Evolutionary conservation across 2,888 invertebrate genomes (phyloP).

Genomic region (Fragum whitleyi): DNA sequence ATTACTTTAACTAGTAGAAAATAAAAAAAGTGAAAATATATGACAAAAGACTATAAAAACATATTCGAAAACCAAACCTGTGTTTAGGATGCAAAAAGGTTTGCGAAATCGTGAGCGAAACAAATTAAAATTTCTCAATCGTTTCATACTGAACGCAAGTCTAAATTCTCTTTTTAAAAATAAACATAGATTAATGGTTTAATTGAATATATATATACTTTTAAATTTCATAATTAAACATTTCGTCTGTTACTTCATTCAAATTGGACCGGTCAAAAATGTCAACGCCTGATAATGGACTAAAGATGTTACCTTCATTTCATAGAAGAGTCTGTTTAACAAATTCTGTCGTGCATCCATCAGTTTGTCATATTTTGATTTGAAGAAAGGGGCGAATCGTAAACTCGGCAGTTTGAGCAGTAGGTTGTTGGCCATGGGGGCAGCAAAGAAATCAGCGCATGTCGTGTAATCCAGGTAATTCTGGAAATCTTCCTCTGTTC

Average conservation of each 20-base stretch:
- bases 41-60: background rate
- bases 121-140: no score
- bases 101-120: no score
- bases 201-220: no score
- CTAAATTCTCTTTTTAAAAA: no score
- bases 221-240: no score
- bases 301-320: background rate
- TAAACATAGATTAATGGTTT: no score
- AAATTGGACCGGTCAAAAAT: no score
- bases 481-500: background rate
- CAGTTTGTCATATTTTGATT: slow-evolving; percentile 4
- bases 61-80: no score
- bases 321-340: background rate
- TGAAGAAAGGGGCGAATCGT: background rate
- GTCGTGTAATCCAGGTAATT: background rate
- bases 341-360: background rate
- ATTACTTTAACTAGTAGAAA: background rate
- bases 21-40: background rate
- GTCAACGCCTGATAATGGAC: no score
- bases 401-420: slow-evolving; percentile 2
- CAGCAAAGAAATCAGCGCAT: background rate
- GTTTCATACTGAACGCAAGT: no score
- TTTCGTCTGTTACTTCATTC: no score
- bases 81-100: no score
- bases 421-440: background rate